A percentile compares a stretch with the other conserved stretches of the same genome.
These are phyloP conservation scores for Cephalopholis sonnerati DNA, from an alignment of 2,113 vertebrate species.

Conservation along the genomic window DNA sequence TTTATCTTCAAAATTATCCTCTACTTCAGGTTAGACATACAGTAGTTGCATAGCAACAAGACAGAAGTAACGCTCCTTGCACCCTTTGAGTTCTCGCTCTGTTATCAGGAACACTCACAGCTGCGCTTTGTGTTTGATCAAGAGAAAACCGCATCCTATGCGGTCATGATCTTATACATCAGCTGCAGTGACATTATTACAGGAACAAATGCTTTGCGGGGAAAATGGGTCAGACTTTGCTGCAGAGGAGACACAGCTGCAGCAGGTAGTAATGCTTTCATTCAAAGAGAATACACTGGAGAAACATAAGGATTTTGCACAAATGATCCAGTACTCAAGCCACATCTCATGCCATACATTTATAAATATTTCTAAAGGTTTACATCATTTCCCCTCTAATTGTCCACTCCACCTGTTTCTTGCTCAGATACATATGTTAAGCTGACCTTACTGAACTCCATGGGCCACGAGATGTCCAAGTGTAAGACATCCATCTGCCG, in stretches of 20 bases:
- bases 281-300: conserved; percentile 4
- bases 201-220: conserved; percentile 17
- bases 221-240: conserved; percentile 32
- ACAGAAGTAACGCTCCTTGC: conserved; percentile 47
- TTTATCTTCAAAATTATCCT: conserved; percentile 48
- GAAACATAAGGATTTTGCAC: conserved; percentile 66
- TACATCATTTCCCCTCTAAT: conserved; percentile 27
- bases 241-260: conserved; percentile 44
- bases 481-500: conserved; percentile 97
- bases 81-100: conserved; percentile 52
- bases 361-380: neutral
- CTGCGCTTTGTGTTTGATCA: conserved; percentile 64
- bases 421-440: conserved; percentile 95
- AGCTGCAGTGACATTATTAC: conserved; percentile 35
- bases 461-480: conserved; percentile 99
- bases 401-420: conserved; percentile 17
- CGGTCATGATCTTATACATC: conserved; percentile 41
- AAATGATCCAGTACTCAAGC: conserved; percentile 23
- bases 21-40: conserved; percentile 59
- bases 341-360: neutral
- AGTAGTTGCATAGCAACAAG: conserved; percentile 78
- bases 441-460: conserved; percentile 96
- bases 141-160: conserved; percentile 59
- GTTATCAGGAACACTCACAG: conserved; percentile 53
- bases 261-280: conserved; percentile 9